A percentile compares a stretch with the other conserved stretches of the same genome.
phyloP scores from a whole-genome alignment of 2,888 invertebrate genomes.

The Polydrusus pterygomalis region DNA sequence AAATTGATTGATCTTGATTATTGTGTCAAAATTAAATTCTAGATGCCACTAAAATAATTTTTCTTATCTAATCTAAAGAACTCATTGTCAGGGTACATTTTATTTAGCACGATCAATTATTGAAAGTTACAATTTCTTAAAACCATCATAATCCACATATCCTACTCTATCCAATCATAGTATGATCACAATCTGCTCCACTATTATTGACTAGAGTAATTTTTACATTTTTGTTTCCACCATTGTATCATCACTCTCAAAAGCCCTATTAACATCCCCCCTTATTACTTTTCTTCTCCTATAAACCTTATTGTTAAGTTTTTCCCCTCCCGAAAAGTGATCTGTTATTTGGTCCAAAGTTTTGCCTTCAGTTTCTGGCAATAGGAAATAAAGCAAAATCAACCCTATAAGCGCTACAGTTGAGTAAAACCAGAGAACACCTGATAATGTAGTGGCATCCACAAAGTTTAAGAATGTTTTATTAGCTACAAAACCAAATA shows the following conservation, averaged over 20 bases:
- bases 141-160: not conserved
- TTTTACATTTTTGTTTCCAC: constrained; percentile 1
- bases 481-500: constrained; percentile 84
- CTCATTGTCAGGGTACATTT: no score
- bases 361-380: constrained; percentile 90
- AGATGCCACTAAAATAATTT: no score
- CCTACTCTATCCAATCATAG: not conserved
- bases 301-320: constrained; percentile 41
- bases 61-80: no score
- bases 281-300: not conserved
- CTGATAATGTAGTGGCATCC: constrained; percentile 77
- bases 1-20: no score
- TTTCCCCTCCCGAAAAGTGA: constrained; percentile 71
- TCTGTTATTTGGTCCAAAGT: constrained; percentile 81
- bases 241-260: not conserved
- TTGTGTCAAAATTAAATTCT: no score
- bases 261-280: not conserved
- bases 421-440: constrained; percentile 83
- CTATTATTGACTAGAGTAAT: not conserved
- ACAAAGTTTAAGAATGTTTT: constrained; percentile 83
- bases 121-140: no score
- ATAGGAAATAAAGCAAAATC: constrained; percentile 77
- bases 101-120: no score
- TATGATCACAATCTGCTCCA: not conserved
- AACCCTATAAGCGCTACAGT: constrained; percentile 78